Base-by-base conservation (phyloP, 2,797 vertebrate genomes). In the Acanthis flammea region DNA sequence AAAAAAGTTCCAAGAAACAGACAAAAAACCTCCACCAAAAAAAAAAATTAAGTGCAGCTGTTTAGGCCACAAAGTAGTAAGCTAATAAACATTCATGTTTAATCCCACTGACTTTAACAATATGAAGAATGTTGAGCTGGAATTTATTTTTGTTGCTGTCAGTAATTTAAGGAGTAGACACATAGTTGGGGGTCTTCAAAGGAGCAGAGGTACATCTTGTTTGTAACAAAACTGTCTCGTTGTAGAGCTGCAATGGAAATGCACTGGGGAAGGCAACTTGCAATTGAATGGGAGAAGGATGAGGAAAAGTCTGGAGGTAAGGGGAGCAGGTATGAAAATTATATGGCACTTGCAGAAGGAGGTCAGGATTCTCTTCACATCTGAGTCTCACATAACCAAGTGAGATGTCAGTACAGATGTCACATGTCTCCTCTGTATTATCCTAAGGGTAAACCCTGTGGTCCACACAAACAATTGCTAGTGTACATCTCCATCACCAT, bases 371-470 rank as follows among this genome's bases (percentile, higher is more conserved):
- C 62, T 75, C 54, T 81, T 42, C 14, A 24, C 25, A 57, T 68
- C 51, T 76, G 62, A 75, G 15, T 31, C 53, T 55, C 47, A 13
- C 33, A 37, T 27, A 16, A 45, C 39, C 41, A 75, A 76, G 33
- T 67, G 71, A 94, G 33, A 79, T 71, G 60, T 60, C 88, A 90
- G 44, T 24, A 24, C 33, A 55, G 84, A 76, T 81, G 74, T 88
- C 61, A 62, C 25, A 31, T 1, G 2, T 30, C 30, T 78, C 28
- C 48, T 72, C 44, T 41, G 13, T 45, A 3, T 81, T 58, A 33
- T 41, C 47, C n/a, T 45, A 33, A 68, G n/a, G 23, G 31, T 53
- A 75, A 91, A 62, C 31, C 28, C 66, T 54, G 31, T 42, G 68
- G 44, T 47, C 37, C 44, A 41, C 73, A 66, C 22, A 91, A 87